These are phyloP conservation scores for Scomber japonicus DNA, from an alignment of 2,113 vertebrate genomes.

Conservation along the genomic window DNA sequence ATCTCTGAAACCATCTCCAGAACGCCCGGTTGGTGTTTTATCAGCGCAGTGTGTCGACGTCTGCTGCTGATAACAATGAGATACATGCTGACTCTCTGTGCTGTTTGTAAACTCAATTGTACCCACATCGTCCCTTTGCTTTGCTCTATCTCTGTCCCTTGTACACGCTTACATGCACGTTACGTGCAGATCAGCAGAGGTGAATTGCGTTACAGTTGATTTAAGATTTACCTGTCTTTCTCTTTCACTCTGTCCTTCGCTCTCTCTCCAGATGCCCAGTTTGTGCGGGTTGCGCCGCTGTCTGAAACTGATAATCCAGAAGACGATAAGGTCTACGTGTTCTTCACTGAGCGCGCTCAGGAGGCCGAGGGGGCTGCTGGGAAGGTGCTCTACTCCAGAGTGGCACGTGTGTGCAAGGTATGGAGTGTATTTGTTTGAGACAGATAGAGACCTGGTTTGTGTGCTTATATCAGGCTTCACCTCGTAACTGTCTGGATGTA, in stretches of 20 bases:
- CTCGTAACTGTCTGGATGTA: slow-evolving; percentile 33
- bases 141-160: neutral
- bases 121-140: neutral
- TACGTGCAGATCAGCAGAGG: slow-evolving; percentile 11
- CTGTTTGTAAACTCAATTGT: slow-evolving; percentile 48
- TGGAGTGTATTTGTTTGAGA: slow-evolving; percentile 9
- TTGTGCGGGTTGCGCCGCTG: slow-evolving; percentile 86
- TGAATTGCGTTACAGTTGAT: slow-evolving; percentile 11
- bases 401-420: slow-evolving; percentile 89
- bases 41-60: slow-evolving; percentile 42
- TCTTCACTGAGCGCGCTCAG: slow-evolving; percentile 88
- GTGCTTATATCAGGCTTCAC: slow-evolving; percentile 22
- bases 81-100: slow-evolving; percentile 50
- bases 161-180: slow-evolving; percentile 4
- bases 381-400: slow-evolving; percentile 87
- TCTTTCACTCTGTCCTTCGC: neutral
- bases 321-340: slow-evolving; percentile 89
- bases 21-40: slow-evolving; percentile 32
- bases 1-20: slow-evolving; percentile 40
- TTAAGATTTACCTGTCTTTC: slow-evolving; percentile 13
- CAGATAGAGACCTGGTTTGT: slow-evolving; percentile 28
- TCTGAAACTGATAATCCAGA: slow-evolving; percentile 89
- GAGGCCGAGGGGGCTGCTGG: slow-evolving; percentile 85
- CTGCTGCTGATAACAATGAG: slow-evolving; percentile 62
- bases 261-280: slow-evolving; percentile 83